Evolutionary conservation across 2,113 vertebrate species (phyloP).

Genomic region (Hemiscyllium ocellatum): DNA sequence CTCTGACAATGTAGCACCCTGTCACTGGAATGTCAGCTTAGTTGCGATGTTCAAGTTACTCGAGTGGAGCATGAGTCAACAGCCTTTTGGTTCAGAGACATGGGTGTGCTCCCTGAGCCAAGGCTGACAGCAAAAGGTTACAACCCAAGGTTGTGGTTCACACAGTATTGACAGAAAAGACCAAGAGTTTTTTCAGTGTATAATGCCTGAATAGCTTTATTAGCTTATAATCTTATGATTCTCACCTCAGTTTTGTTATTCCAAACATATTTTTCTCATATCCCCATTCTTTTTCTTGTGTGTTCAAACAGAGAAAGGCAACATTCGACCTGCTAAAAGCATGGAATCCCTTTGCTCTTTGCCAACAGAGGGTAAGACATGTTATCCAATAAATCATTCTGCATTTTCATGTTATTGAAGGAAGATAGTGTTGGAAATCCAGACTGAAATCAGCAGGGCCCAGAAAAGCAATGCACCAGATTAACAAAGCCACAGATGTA

Average conservation of each 20-base stretch:
- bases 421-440: not conserved
- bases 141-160: not conserved
- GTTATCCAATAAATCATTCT: not conserved
- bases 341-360: slow-evolving; percentile 93
- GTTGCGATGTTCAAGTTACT: not conserved
- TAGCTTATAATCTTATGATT: not conserved
- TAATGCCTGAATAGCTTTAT: not conserved
- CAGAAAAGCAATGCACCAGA: not conserved
- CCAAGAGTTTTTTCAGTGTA: not conserved
- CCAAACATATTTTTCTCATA: not conserved
- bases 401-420: not conserved
- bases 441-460: not conserved
- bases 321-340: slow-evolving; percentile 87
- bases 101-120: not conserved
- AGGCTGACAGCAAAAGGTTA: not conserved
- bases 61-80: not conserved
- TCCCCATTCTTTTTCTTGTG: slow-evolving; percentile 37
- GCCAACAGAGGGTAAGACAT: slow-evolving; percentile 75
- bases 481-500: not conserved
- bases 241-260: not conserved
- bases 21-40: not conserved
- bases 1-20: not conserved
- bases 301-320: slow-evolving; percentile 73
- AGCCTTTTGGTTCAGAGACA: not conserved
- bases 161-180: not conserved